Evolutionary conservation across 2,888 invertebrate species (phyloP), one percentile per base, ranked within the genome.

Genomic region (Pecten maximus): DNA sequence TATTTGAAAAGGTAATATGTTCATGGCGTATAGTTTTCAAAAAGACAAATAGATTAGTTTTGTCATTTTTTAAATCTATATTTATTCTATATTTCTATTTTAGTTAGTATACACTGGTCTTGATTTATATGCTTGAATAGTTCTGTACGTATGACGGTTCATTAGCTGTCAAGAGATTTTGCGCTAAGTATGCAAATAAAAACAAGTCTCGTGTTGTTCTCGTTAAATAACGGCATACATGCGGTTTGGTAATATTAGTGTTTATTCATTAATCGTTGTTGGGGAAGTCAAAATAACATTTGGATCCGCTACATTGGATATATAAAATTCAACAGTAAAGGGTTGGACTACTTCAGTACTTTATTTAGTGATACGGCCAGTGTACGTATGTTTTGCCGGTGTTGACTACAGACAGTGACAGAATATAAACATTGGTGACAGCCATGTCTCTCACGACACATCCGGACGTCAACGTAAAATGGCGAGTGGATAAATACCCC

Each of bases 401-500:
- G 28, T 60, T 60, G 60, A 60, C 60, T 60, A 60, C 60, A 60
- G 60, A 60, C n/a, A 60, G 44, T 12, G n/a, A 12, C 10, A 4
- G 15, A 10, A 74, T 15, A 74, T 74, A 74, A 74, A 74, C 74
- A 74, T 74, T 74, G 74, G 74, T 74, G 74, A 74, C 74, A 74
- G 74, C 2, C 74, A 74, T 74, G 74, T 74, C 74, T 28, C 74
- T 74, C 35, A 74, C 74, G 0, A 74, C 74, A 74, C 74, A 74
- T 74, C 74, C 74, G 35, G 74, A 74, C 35, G 35, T 74, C 74
- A 74, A 74, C 35, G 74, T 74, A 16, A 74, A 74, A 28, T 74
- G 74, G 74, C 74, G 74, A 74, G 74, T 74, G 15, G 74, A 74
- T 74, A 74, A 74, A 28, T 74, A 74, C 74, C 74, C 74, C 74